Evolutionary conservation across 2,888 invertebrate species (phyloP), one percentile per base, ranked within the genome.

Genomic region (Caenorhabditis auriculariae): DNA sequence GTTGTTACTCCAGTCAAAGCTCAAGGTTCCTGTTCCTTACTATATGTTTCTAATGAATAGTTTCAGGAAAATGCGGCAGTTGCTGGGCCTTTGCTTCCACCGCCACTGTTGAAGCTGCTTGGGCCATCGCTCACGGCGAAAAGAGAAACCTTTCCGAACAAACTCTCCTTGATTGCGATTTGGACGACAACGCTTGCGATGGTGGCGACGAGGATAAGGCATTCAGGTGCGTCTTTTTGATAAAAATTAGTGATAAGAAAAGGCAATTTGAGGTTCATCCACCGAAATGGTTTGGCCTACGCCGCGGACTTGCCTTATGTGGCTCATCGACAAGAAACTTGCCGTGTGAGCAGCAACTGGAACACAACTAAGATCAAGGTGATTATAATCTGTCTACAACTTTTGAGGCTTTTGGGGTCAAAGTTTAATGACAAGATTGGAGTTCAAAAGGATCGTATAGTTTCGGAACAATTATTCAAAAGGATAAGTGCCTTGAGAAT

Each of bases 301-400:
- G 93, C 93, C 83, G 86, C 86, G 56, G 85, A 87, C 1, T 94
- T 95, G 82, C 90, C 92, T 0, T 95, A 95, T 82, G 76, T 90
- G 57, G 96, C 87, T 2, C 76, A 76, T 26, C 66, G 80, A 42
- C 80, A 80, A 43, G 78, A 78, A 54, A 46, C 54, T 3, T 80
- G 80, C 53, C 37, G 45, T 0, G 58, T 77, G 26, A 53, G 59
- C 6, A 63, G 55, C 19, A 39, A 54, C 42, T 65, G 47, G 37
- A 68, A 69, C 26, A 64, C 70, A 15, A 80, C 79, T 26, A 80
- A 69, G 47, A 75, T 80, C 55, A 62, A 76, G 57, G 64, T 66
- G 9, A 29, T 35, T 35, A 15, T 9, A 35, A n/a, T 35, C n/a
- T 35, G 9, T 35, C 12, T 35, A n/a, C 12, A 15, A 9, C 12